phyloP scores from a whole-genome alignment of 2,888 invertebrate genomes.

The Synanthedon andrenaeformis region DNA sequence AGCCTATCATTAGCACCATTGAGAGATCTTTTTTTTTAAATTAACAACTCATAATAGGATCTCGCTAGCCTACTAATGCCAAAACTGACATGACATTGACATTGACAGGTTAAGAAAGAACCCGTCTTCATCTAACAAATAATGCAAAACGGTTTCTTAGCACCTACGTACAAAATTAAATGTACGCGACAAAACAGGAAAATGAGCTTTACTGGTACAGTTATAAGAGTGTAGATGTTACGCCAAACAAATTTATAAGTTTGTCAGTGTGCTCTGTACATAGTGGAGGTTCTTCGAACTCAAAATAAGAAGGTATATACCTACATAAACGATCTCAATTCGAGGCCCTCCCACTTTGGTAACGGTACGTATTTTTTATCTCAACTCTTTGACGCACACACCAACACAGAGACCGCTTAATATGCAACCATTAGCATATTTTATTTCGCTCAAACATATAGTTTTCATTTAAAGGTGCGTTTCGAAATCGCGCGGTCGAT shows the following conservation, averaged over 20 bases:
- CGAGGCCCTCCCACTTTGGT: constrained; percentile 10
- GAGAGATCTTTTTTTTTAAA: no score
- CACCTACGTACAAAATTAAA: constrained; percentile 2
- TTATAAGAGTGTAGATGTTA: neutral
- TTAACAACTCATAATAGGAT: no score
- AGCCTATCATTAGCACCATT: no score
- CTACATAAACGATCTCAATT: neutral
- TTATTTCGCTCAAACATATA: constrained; percentile 19
- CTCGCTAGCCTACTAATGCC: no score
- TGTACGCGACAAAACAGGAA: neutral
- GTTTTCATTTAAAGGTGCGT: constrained; percentile 9
- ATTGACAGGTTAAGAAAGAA: constrained; percentile 11
- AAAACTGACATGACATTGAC: constrained; percentile 6
- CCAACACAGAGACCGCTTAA: constrained; percentile 12
- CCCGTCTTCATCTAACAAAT: constrained; percentile 12
- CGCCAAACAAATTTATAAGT: neutral
- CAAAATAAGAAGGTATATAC: constrained; percentile 11
- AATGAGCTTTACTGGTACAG: neutral
- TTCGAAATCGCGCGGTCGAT: no score
- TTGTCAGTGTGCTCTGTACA: constrained; percentile 1
- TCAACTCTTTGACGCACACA: constrained; percentile 14
- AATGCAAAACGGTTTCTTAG: constrained; percentile 7
- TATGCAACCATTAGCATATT: constrained; percentile 28
- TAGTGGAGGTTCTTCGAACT: constrained; percentile 19
- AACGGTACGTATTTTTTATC: constrained; percentile 12